A percentile compares a stretch with the other conserved stretches of the same genome.
These are phyloP conservation scores for Heteromyza rotundicornis DNA, from an alignment of 2,888 invertebrate species.

Conservation along the genomic window DNA sequence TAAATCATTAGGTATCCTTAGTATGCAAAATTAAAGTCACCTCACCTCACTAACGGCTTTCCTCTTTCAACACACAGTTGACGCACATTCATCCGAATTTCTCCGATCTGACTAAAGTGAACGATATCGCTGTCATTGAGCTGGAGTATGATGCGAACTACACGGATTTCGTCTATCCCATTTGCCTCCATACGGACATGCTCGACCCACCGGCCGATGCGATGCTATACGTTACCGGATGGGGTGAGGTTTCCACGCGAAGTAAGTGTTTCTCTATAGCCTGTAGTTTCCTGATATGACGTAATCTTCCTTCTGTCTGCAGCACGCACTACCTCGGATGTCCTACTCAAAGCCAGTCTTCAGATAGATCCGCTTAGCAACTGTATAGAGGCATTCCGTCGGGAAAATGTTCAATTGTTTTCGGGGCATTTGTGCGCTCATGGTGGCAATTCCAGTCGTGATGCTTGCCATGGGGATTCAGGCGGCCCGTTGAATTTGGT, in stretches of 20 bases:
- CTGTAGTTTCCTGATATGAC: neutral
- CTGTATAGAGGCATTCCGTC: constrained; percentile 38
- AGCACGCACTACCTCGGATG: constrained; percentile 38
- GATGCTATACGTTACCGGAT: constrained; percentile 48
- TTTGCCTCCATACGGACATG: constrained; percentile 45
- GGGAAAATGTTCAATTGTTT: constrained; percentile 40
- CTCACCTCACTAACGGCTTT: no score
- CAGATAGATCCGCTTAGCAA: constrained; percentile 34
- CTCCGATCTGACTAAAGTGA: no score
- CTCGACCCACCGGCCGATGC: no score
- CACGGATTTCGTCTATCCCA: constrained; percentile 36
- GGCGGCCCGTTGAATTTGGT: constrained; percentile 54
- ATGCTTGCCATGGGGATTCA: constrained; percentile 57
- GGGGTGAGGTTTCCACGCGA: constrained; percentile 47
- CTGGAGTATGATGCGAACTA: constrained; percentile 33
- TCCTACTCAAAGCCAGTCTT: constrained; percentile 47
- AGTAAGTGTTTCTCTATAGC: constrained; percentile 40
- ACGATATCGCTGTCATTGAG: constrained; percentile 52
- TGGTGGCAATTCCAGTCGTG: no score
- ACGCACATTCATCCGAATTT: constrained; percentile 41
- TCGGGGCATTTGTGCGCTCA: constrained; percentile 44
- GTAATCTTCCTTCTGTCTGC: no score
- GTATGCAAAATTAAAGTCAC: no score
- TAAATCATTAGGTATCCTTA: no score
- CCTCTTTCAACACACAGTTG: no score